A percentile compares a stretch with the other conserved stretches of the same genome.
Conservation (phyloP, 1,140 invertebrate species). For the Batillaria attramentaria region DNA sequence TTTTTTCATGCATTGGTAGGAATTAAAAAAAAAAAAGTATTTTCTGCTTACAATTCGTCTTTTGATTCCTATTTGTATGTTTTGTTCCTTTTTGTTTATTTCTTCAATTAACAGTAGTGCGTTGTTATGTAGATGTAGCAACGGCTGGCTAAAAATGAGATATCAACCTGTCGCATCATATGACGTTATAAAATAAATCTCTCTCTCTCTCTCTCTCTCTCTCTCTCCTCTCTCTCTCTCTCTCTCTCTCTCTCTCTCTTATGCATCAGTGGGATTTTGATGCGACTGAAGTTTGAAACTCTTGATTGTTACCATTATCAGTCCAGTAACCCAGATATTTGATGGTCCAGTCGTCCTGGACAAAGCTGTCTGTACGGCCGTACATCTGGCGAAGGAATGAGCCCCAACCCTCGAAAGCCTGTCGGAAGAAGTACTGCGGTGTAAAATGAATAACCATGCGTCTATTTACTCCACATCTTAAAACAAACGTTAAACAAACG, state of each 20-base stretch:
- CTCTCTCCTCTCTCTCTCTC: neutral
- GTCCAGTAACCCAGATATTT: slow-evolving; percentile 60
- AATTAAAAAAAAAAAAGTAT: too few species aligned
- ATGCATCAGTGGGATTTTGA: neutral
- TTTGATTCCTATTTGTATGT: too few species aligned
- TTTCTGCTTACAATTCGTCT: too few species aligned
- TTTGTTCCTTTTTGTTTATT: too few species aligned
- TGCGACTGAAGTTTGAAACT: neutral
- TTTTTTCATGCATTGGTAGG: neutral
- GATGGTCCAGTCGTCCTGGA: slow-evolving; percentile 46
- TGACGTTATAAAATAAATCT: neutral
- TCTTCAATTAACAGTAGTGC: too few species aligned
- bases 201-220: neutral
- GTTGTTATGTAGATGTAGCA: too few species aligned
- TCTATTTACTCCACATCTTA: too few species aligned
- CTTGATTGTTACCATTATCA: slow-evolving; percentile 50
- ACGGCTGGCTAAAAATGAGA: too few species aligned
- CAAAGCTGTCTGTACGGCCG: slow-evolving; percentile 33
- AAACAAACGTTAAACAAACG: too few species aligned
- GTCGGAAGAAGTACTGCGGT: too few species aligned
- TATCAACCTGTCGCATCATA: neutral
- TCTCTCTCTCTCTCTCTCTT: neutral
- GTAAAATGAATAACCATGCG: too few species aligned
- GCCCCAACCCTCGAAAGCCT: slow-evolving; percentile 57
- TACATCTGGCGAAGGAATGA: slow-evolving; percentile 45